Evolutionary conservation across 2,113 vertebrate genomes (phyloP).

Genomic region (Cololabis saira): DNA sequence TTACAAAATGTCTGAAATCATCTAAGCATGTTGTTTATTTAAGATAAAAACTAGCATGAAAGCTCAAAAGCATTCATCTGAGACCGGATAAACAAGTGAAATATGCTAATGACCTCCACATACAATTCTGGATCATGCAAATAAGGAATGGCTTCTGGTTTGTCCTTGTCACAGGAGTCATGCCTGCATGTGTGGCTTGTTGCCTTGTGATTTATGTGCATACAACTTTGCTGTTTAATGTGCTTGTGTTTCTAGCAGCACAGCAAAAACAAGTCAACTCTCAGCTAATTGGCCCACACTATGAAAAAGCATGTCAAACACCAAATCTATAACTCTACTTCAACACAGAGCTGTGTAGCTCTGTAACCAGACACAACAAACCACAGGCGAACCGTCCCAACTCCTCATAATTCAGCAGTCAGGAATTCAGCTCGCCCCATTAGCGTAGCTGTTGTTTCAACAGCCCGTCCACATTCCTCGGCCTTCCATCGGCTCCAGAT

Average conservation of each 20-base stretch:
- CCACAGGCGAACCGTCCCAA: conserved; percentile 78
- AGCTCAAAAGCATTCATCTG: conserved; percentile 51
- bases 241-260: conserved; percentile 79
- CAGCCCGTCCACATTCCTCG: conserved; percentile 72
- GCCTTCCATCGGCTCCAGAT: conserved; percentile 76
- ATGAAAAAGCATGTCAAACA: conserved; percentile 84
- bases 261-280: conserved; percentile 81
- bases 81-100: conserved; percentile 63
- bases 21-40: not conserved
- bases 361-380: conserved; percentile 93
- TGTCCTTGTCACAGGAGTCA: conserved; percentile 54
- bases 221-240: conserved; percentile 56
- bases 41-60: conserved; percentile 22
- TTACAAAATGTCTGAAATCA: conserved; percentile 30
- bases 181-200: conserved; percentile 50
- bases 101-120: conserved; percentile 67
- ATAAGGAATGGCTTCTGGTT: conserved; percentile 62
- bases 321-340: conserved; percentile 83
- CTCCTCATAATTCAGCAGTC: conserved; percentile 84
- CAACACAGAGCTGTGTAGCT: conserved; percentile 75
- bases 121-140: conserved; percentile 57
- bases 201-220: conserved; percentile 56
- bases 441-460: conserved; percentile 77
- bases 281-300: conserved; percentile 82
- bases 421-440: conserved; percentile 81